Conservation (phyloP, 2,797 vertebrate genomes). For the Limnodromus scolopaceus region DNA sequence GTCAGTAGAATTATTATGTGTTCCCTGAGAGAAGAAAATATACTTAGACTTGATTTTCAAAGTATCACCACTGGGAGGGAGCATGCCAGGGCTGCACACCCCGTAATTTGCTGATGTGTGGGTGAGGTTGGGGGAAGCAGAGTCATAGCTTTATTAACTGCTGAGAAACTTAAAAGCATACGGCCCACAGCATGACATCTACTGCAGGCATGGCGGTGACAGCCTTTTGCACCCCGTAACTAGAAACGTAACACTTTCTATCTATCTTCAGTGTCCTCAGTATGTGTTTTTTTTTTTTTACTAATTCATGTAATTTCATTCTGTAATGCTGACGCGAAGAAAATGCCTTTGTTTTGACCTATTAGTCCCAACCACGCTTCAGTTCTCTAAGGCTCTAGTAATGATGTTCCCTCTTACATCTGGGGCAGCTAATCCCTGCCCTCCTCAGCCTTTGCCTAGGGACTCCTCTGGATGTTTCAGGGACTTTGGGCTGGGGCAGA, state of each 20-base stretch:
- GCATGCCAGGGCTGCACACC: neutral
- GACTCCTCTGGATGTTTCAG: neutral
- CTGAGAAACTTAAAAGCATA: neutral
- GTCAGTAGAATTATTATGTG: neutral
- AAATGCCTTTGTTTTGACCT: neutral
- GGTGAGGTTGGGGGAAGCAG: neutral
- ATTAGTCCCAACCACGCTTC: neutral
- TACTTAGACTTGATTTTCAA: neutral
- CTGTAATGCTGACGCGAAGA: neutral
- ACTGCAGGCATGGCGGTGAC: neutral
- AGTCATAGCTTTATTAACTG: neutral
- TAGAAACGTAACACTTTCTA: neutral
- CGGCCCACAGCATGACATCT: neutral
- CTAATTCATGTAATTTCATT: neutral
- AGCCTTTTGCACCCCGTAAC: neutral
- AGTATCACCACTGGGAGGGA: neutral
- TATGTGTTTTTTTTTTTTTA: neutral
- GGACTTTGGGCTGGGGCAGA: neutral
- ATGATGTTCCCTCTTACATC: neutral
- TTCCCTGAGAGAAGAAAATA: neutral
- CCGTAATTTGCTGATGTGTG: neutral
- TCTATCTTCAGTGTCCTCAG: neutral
- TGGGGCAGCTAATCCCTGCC: neutral
- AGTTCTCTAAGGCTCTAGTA: neutral
- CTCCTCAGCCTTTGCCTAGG: neutral